Evolutionary conservation across 37 sponge, comb jelly and placozoan species (phyloP), one percentile per base, ranked within the genome.

Genomic region (Diacarnus erythraeanus): DNA sequence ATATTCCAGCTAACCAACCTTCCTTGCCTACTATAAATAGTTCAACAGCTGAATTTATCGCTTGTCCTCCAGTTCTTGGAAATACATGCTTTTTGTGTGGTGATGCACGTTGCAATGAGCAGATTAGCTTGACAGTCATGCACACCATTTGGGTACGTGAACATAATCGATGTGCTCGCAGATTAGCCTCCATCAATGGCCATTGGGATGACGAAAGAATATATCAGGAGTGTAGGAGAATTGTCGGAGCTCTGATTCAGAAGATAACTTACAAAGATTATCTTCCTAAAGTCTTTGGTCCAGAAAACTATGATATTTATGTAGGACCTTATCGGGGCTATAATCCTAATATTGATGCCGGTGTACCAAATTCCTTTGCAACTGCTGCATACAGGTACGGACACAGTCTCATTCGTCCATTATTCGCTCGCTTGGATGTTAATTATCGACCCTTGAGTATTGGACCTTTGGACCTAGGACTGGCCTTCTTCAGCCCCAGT

Each of bases 141-240:
- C 99, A 98, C 80, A 98, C 97, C 25, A 71, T 96, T 26, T 98
- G 90, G 89, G 44, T 98, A 42, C 36, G 99, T 58, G 95, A 98
- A 56, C 99, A 98, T 80, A 98, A 98, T 64, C 71, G 97, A 40
- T 88, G 93, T 71, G 99, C 93, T 30, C 58, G 42, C 12, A 42
- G 54, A 33, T 75, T 98, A 41, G 72, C 61, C 0, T 30, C 20
- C 17, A 64, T 98, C 63, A 94, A 96, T 63, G 87, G 89, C 2
- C 33, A n/a, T 17, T 94, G 92, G 97, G 76, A 72, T 27, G 96
- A 98, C 73, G 98, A 98, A 40, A 68, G 85, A 26, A 59, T 95
- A 5, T 98, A 78, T 80, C 92, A 95, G 75, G 91, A 80, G 27
- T 88, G 93, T 39, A 80, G 98, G 41, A 80, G 67, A 56, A 93